A percentile compares a stretch with the other conserved stretches of the same genome.
Evolutionary conservation across 2,797 vertebrate genomes (phyloP).

Genomic region (Telmatherina bonti): DNA sequence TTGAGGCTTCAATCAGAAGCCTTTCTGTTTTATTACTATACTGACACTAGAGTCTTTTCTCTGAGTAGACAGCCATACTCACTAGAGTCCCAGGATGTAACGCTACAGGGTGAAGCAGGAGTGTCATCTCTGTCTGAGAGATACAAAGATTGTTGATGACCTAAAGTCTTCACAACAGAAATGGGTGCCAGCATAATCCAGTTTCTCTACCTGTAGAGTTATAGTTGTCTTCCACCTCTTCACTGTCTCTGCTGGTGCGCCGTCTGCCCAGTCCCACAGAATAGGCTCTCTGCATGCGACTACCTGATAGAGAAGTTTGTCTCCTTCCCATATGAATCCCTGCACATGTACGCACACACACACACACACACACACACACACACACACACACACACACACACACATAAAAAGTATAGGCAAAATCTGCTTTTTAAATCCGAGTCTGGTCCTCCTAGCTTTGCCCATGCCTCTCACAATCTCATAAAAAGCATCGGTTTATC

Average conservation of each 20-base stretch:
- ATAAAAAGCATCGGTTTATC: not conserved
- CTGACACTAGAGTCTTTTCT: conserved; percentile 26
- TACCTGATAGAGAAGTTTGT: conserved; percentile 59
- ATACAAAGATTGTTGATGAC: conserved; percentile 68
- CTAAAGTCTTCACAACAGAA: conserved; percentile 42
- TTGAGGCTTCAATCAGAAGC: conserved; percentile 5
- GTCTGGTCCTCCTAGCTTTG: not conserved
- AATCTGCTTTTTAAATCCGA: not conserved
- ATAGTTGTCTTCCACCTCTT: conserved; percentile 77
- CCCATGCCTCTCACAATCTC: not conserved
- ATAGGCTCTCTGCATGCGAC: conserved; percentile 72
- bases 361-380: conserved; percentile 9
- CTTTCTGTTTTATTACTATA: conserved; percentile 22
- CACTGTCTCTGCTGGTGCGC: conserved; percentile 73
- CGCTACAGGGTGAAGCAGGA: conserved; percentile 83
- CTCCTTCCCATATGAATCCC: conserved; percentile 69
- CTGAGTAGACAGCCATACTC: conserved; percentile 61
- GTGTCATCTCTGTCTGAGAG: conserved; percentile 82
- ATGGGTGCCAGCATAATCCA: not conserved
- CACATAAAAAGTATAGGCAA: conserved; percentile 3
- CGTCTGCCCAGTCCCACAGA: conserved; percentile 78
- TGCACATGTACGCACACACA: conserved; percentile 38
- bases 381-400: too few relatives aligned
- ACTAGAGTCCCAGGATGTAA: conserved; percentile 87
- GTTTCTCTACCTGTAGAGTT: conserved; percentile 76